phyloP scores from a whole-genome alignment of 1,140 invertebrate genomes.

The Trichonephila clavata region DNA sequence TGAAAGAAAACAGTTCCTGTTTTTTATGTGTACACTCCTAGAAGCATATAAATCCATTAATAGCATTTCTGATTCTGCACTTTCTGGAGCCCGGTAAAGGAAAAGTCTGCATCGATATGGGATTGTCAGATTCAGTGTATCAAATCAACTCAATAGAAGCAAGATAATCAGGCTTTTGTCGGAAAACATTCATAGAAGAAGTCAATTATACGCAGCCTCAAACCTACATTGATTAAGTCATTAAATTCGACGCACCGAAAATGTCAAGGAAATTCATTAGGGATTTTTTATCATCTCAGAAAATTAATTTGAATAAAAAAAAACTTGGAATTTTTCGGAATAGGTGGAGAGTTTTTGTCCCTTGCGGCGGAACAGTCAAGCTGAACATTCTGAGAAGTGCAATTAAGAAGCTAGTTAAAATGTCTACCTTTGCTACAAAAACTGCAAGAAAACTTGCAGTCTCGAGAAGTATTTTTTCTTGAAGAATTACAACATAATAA shows the following conservation, averaged over 20 bases:
- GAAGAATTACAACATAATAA: constrained; percentile 23
- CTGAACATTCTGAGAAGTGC: constrained; percentile 44
- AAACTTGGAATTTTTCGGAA: constrained; percentile 33
- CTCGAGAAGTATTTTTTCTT: constrained; percentile 25
- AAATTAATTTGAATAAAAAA: constrained; percentile 74
- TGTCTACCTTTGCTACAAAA: constrained; percentile 56
- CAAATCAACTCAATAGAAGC: constrained; percentile 35
- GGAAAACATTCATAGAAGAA: constrained; percentile 51
- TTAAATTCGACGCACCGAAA: constrained; percentile 64
- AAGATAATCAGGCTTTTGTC: constrained; percentile 34
- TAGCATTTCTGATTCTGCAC: not conserved
- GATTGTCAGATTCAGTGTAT: constrained; percentile 22
- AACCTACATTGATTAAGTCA: constrained; percentile 73
- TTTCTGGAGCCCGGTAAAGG: not conserved
- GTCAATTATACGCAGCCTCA: constrained; percentile 64
- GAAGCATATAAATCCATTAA: not conserved
- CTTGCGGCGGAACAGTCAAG: constrained; percentile 25
- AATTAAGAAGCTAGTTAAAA: constrained; percentile 68
- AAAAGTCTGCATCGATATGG: not conserved
- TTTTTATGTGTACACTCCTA: not conserved
- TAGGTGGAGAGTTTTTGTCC: constrained; percentile 49
- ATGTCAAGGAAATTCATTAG: constrained; percentile 71
- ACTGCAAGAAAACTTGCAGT: not conserved
- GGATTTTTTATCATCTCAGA: constrained; percentile 55
- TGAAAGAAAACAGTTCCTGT: not conserved